Conservation (phyloP, 2,797 vertebrate species). For the Thaleichthys pacificus region DNA sequence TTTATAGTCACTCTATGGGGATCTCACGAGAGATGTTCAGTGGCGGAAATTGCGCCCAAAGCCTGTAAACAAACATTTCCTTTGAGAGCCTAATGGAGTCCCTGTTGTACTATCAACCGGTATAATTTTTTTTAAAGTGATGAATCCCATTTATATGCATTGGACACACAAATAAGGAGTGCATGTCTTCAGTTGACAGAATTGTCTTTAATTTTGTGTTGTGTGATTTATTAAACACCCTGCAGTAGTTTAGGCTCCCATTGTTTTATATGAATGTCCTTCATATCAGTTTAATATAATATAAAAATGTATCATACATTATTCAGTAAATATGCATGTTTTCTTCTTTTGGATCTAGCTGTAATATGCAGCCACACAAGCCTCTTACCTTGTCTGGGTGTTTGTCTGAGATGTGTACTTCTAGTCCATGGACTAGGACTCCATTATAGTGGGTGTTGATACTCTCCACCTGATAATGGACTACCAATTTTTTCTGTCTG, state of each 20-base stretch:
- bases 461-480: not conserved
- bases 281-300: slow-evolving; percentile 17
- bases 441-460: not conserved
- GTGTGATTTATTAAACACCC: slow-evolving; percentile 10
- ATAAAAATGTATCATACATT: slow-evolving; percentile 51
- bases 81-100: not conserved
- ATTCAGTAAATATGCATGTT: slow-evolving; percentile 49
- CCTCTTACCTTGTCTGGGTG: not conserved
- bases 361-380: not conserved
- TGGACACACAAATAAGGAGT: too few relatives aligned
- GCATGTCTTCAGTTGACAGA: slow-evolving; percentile 26
- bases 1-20: too few relatives aligned
- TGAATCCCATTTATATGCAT: too few relatives aligned
- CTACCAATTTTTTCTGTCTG: not conserved
- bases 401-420: not conserved
- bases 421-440: not conserved
- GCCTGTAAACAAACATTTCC: too few relatives aligned
- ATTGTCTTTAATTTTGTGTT: slow-evolving; percentile 18
- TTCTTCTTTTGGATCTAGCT: slow-evolving; percentile 31
- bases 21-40: too few relatives aligned
- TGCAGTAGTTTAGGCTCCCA: slow-evolving; percentile 26
- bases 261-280: slow-evolving; percentile 13
- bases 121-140: too few relatives aligned
- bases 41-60: too few relatives aligned
- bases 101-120: not conserved